Conservation (phyloP, 2,888 invertebrate genomes). For the Eupithecia abbreviata region DNA sequence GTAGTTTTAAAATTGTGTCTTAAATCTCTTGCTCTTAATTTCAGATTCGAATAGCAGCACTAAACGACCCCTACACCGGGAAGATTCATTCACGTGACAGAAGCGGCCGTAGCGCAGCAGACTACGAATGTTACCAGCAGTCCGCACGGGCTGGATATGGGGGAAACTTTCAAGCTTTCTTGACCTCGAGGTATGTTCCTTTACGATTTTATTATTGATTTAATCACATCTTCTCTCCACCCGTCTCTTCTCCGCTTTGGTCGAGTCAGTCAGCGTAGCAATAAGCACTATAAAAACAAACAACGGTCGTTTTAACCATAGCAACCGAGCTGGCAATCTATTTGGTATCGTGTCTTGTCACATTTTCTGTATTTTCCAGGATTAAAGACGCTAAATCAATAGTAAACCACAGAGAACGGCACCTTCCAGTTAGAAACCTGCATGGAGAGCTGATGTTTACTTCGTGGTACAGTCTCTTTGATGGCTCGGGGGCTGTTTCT, state of each 20-base stretch:
- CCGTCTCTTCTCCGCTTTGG: too few species aligned
- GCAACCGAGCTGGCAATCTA: too few species aligned
- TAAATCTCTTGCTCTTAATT: constrained; percentile 29
- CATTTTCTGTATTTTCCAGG: constrained; percentile 49
- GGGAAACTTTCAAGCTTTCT: constrained; percentile 64
- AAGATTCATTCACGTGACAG: constrained; percentile 49
- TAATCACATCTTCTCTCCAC: too few species aligned
- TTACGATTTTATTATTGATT: background rate
- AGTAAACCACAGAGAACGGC: constrained; percentile 50
- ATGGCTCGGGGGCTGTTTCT: constrained; percentile 60
- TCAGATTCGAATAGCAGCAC: constrained; percentile 69
- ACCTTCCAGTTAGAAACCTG: constrained; percentile 63
- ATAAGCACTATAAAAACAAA: too few species aligned
- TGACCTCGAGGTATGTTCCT: constrained; percentile 62
- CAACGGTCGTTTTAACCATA: too few species aligned
- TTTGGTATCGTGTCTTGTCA: background rate
- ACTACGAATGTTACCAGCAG: constrained; percentile 60
- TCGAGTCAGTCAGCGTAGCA: too few species aligned
- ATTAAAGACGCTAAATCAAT: constrained; percentile 53
- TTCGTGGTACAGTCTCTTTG: constrained; percentile 69
- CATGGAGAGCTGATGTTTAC: constrained; percentile 61
- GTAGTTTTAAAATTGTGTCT: background rate
- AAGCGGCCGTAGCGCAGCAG: constrained; percentile 59
- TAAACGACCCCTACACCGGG: constrained; percentile 67
- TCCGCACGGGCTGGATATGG: constrained; percentile 42